These are phyloP conservation scores for Microplitis demolitor DNA, from an alignment of 1,140 invertebrate genomes.

Conservation along the genomic window DNA sequence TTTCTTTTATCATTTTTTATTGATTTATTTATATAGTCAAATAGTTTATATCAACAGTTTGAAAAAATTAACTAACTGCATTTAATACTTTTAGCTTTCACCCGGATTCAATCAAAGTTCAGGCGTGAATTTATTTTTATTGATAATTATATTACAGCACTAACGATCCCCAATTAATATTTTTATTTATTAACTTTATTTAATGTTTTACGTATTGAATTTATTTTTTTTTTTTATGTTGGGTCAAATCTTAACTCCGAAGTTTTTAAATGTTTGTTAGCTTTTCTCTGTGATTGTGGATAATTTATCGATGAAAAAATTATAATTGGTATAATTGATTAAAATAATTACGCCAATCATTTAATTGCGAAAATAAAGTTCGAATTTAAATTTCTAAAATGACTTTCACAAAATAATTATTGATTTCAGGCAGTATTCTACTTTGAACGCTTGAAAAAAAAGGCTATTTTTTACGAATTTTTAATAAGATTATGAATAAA, in stretches of 20 bases:
- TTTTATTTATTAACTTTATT: neutral
- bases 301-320: no score
- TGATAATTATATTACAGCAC: slow-evolving; percentile 9
- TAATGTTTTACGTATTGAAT: neutral
- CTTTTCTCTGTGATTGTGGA: no score
- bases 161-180: neutral
- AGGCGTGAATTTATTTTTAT: slow-evolving; percentile 6
- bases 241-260: neutral
- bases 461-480: no score
- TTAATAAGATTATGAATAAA: no score
- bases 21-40: slow-evolving; percentile 2
- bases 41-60: slow-evolving; percentile 34
- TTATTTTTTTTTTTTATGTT: neutral
- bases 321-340: no score
- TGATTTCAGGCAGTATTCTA: no score
- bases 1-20: slow-evolving; percentile 21
- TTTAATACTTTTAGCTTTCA: slow-evolving; percentile 30
- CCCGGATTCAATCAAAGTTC: slow-evolving; percentile 15
- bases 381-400: no score
- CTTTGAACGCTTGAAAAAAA: no score
- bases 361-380: no score
- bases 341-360: no score
- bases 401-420: no score
- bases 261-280: no score
- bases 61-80: slow-evolving; percentile 32